Evolutionary conservation across 2,113 vertebrate species (phyloP), one percentile per base, ranked within the genome.

Genomic region (Anguilla rostrata): DNA sequence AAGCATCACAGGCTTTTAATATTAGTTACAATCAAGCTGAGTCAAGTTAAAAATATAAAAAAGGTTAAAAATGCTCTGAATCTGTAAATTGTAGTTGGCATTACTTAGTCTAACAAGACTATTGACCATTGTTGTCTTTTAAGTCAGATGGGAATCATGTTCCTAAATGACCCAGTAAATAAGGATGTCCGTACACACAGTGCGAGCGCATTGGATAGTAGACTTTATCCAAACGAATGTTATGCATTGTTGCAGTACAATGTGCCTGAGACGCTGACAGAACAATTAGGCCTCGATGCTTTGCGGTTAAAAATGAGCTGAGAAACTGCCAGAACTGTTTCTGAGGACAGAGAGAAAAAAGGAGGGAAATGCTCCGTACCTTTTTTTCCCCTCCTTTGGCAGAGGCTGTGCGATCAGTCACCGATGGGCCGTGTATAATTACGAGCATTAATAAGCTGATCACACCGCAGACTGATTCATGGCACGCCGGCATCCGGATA

Each of bases 401-500:
- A 66, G 39, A 40, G 11, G 0, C 84, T 78, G 43, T 16, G 26
- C 18, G 46, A 46, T 85, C 43, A 46, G 80, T 85, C 43, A 83
- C 81, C 46, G 34, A 5, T 39, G 49, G 40, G 6, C 75, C n/a
- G 20, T 49, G 18, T 34, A 49, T 56, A 39, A 56, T 14, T 18
- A 8, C 49, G 5, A 46, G 5, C 78, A 75, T 46, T 40, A 71
- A 79, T 81, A 85, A 85, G 81, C 84, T 1, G 78, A 40, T 85
- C 49, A 18, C 78, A 41, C 84, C 34, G 16, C 20, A 22, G 53
- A 39, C 20, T 2, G 18, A 80, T 81, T 39, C 78, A 57, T 26
- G 78, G 84, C 43, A 34, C 84, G 26, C 22, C 60, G 14, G 16
- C 39, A 81, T 80, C 75, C 34, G 16, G 18, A 49, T 80, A 85